phyloP scores from a whole-genome alignment of 2,888 invertebrate species.

The Diachrysia chrysitis region DNA sequence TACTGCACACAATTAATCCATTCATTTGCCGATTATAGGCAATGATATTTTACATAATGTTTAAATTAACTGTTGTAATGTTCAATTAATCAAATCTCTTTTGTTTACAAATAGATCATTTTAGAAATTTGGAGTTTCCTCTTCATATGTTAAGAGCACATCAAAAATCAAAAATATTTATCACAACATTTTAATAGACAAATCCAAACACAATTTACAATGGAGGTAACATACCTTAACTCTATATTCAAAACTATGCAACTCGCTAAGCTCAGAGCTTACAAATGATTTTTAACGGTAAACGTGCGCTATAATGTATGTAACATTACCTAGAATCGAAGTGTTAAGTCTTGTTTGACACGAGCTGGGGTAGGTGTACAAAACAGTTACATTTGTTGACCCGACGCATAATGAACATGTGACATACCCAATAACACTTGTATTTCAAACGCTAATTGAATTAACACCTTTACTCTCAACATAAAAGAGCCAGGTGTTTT shows the following conservation, averaged over 20 bases:
- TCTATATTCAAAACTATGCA: conserved; percentile 31
- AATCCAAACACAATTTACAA: not conserved
- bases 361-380: conserved; percentile 11
- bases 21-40: conserved; percentile 10
- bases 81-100: too few species aligned
- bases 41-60: not conserved
- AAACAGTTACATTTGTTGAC: conserved; percentile 19
- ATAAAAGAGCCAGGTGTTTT: conserved; percentile 41
- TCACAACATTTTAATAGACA: not conserved
- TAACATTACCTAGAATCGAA: conserved; percentile 39
- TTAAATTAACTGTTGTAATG: too few species aligned
- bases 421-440: conserved; percentile 44
- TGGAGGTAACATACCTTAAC: conserved; percentile 8
- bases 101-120: too few species aligned
- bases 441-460: conserved; percentile 50
- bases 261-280: conserved; percentile 25
- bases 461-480: conserved; percentile 51
- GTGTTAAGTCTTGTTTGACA: conserved; percentile 29
- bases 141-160: too few species aligned
- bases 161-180: not conserved
- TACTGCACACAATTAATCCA: conserved; percentile 8
- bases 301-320: conserved; percentile 37
- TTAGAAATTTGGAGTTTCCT: too few species aligned
- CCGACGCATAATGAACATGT: conserved; percentile 30
- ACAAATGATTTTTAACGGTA: conserved; percentile 46